phyloP scores from a whole-genome alignment of 2,888 invertebrate species.

The Anaspis maculata region DNA sequence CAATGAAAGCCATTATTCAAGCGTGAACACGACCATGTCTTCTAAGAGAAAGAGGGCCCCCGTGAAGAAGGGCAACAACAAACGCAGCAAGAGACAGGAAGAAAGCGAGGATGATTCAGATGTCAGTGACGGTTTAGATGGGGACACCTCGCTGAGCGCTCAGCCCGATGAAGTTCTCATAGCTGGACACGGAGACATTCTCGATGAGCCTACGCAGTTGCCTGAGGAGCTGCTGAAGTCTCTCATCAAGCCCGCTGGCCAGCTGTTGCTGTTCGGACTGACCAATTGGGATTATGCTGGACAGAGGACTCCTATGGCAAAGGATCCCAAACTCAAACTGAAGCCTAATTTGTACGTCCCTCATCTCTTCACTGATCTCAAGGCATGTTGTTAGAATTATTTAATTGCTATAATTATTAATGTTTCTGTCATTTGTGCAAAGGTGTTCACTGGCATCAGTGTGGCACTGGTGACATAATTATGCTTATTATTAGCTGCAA shows the following conservation, averaged over 20 bases:
- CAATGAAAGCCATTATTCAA: too few species aligned
- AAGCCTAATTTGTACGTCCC: conserved; percentile 74
- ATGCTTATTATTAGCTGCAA: too few species aligned
- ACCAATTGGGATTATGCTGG: conserved; percentile 88
- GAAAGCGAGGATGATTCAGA: conserved; percentile 42
- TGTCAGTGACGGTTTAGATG: conserved; percentile 37
- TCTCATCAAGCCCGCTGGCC: conserved; percentile 61
- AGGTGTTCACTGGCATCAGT: too few species aligned
- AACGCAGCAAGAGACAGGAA: conserved; percentile 37
- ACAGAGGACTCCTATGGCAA: conserved; percentile 41
- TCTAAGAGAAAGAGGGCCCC: conserved; percentile 39
- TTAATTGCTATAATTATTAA: too few species aligned
- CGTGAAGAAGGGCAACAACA: conserved; percentile 30
- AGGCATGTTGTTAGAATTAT: too few species aligned
- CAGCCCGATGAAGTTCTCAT: conserved; percentile 49
- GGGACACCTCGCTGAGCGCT: conserved; percentile 29
- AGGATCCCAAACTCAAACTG: conserved; percentile 63
- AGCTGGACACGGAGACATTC: conserved; percentile 44
- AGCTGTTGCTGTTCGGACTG: conserved; percentile 72
- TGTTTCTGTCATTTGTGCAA: too few species aligned
- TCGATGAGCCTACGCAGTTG: conserved; percentile 53
- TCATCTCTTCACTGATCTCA: conserved; percentile 62
- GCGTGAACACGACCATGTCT: too few species aligned
- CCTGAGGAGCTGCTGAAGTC: conserved; percentile 59
- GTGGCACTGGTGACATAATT: too few species aligned